These are phyloP conservation scores for Rhabdomys pumilio DNA, from an alignment of 2,797 vertebrate species.

Conservation along the genomic window DNA sequence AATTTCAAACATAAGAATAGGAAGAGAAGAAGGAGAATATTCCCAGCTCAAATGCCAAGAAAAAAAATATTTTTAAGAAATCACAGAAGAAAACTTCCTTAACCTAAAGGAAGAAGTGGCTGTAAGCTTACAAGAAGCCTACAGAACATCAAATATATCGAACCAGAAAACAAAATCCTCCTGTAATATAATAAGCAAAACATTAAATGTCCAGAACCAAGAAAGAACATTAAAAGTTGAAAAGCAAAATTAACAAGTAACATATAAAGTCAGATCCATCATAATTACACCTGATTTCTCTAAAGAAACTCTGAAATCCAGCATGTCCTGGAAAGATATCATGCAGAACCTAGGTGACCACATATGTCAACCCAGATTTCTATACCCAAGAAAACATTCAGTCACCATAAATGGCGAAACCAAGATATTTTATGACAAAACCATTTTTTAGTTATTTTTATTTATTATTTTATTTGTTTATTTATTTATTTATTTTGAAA, in stretches of 20 bases:
- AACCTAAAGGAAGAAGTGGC: background rate
- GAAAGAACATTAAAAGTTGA: background rate
- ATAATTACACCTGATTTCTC: background rate
- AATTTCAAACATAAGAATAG: background rate
- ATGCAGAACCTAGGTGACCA: background rate
- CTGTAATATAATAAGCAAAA: background rate
- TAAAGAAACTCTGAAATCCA: background rate
- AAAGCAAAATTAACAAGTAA: background rate
- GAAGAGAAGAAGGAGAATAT: background rate
- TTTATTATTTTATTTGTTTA: too few species aligned
- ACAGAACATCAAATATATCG: background rate
- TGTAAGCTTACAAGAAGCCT: background rate
- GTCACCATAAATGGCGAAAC: background rate
- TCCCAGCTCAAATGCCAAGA: background rate
- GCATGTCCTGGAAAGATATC: background rate
- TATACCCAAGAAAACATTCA: background rate
- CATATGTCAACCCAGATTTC: background rate
- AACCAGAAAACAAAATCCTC: background rate
- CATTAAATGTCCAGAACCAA: background rate
- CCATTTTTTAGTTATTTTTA: too few species aligned
- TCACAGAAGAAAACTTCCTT: background rate
- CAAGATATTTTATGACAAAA: background rate
- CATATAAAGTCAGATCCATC: background rate
- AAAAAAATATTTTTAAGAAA: background rate
- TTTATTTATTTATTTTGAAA: too few species aligned